Conservation (phyloP, 2,888 invertebrate species). For the Papilio elwesi region DNA sequence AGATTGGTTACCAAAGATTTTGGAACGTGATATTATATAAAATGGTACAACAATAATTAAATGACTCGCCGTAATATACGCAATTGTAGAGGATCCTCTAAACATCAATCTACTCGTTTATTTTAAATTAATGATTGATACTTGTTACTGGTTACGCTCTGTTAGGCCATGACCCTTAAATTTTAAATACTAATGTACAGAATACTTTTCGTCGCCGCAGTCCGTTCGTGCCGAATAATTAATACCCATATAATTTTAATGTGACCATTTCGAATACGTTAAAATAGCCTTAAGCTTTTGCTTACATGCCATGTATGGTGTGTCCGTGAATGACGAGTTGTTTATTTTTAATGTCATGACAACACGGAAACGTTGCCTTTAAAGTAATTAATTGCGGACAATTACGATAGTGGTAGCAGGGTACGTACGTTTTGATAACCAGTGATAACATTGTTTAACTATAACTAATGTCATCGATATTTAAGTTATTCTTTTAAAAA, state of each 20-base stretch:
- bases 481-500: too few species aligned
- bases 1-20: too few species aligned
- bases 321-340: slow-evolving; percentile 40
- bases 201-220: not conserved
- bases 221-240: not conserved
- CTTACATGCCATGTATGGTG: slow-evolving; percentile 40
- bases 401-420: slow-evolving; percentile 3
- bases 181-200: slow-evolving; percentile 4
- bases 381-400: slow-evolving; percentile 20
- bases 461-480: too few species aligned
- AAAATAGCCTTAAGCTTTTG: slow-evolving; percentile 43
- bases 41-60: too few species aligned
- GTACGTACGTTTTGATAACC: slow-evolving; percentile 11
- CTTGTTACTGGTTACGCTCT: not conserved
- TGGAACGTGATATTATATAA: too few species aligned
- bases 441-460: slow-evolving; percentile 9
- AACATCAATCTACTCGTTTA: not conserved
- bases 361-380: slow-evolving; percentile 20
- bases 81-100: not conserved
- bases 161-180: not conserved
- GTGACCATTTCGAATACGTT: slow-evolving; percentile 44
- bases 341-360: slow-evolving; percentile 35
- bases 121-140: not conserved
- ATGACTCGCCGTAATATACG: not conserved
- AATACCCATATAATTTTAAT: not conserved